These are phyloP conservation scores for Balearica regulorum DNA, from an alignment of 2,797 vertebrate genomes.

Conservation along the genomic window DNA sequence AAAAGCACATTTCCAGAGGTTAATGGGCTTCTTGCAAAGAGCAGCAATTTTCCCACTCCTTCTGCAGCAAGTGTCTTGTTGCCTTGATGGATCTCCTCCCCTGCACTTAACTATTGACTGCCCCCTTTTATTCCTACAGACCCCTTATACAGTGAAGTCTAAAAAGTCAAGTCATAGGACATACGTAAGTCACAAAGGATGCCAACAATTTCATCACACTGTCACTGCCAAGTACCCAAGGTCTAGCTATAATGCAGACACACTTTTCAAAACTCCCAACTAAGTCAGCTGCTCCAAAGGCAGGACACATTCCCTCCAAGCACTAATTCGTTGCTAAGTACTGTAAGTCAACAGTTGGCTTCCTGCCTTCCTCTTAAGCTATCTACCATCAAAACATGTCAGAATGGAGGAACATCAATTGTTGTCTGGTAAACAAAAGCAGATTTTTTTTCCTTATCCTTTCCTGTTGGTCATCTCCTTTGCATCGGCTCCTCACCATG, in stretches of 20 bases:
- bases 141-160: background rate
- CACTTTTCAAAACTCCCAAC: background rate
- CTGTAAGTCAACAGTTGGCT: conserved; percentile 64
- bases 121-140: background rate
- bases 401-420: conserved; percentile 66
- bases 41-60: background rate
- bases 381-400: conserved; percentile 60
- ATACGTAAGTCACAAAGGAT: background rate
- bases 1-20: background rate
- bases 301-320: conserved; percentile 32
- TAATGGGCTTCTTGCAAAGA: background rate
- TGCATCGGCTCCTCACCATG: conserved; percentile 6
- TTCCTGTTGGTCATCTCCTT: conserved; percentile 23
- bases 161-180: background rate
- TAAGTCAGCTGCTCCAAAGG: conserved; percentile 48
- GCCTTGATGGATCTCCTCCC: background rate
- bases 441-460: conserved; percentile 45
- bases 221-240: background rate
- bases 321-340: conserved; percentile 36
- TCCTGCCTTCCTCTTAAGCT: conserved; percentile 67
- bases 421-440: conserved; percentile 60
- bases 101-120: background rate
- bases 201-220: background rate
- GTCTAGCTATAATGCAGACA: background rate
- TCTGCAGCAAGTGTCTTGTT: background rate